phyloP scores from a whole-genome alignment of 2,113 vertebrate genomes.

The Nycticryphes semicollaris region DNA sequence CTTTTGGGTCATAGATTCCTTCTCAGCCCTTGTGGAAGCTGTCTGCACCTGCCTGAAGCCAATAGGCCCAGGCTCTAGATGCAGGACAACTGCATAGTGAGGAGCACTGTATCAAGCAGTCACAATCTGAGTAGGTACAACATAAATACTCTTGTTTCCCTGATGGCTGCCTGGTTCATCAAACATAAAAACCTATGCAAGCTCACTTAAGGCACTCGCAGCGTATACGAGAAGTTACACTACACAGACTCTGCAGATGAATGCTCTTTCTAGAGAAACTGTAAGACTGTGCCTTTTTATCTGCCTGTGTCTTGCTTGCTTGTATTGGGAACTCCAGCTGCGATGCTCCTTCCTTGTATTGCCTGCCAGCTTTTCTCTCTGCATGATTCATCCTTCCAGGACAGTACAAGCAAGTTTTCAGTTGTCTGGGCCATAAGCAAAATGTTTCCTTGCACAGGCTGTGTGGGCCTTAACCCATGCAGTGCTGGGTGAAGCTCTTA shows the following conservation, averaged over 20 bases:
- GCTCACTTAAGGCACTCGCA: not conserved
- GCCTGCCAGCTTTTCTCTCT: not conserved
- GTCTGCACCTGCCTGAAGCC: not conserved
- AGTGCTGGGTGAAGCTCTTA: not conserved
- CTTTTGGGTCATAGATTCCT: not conserved
- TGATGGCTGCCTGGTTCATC: not conserved
- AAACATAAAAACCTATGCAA: not conserved
- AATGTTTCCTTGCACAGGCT: not conserved
- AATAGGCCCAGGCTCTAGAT: no score
- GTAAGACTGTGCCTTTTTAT: not conserved
- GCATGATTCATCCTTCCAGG: not conserved
- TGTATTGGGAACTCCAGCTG: not conserved
- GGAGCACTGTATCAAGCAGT: not conserved
- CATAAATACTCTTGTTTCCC: not conserved
- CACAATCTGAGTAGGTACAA: not conserved
- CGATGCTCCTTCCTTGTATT: rapidly evolving
- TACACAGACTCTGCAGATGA: not conserved
- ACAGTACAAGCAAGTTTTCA: not conserved
- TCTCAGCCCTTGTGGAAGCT: not conserved
- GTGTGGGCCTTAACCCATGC: not conserved
- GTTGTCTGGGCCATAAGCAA: not conserved
- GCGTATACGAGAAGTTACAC: not conserved
- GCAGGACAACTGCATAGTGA: not conserved
- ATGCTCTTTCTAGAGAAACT: not conserved
- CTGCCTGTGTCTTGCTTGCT: not conserved